Evolutionary conservation across 2,797 vertebrate species (phyloP).

Genomic region (Mergus octosetaceus): DNA sequence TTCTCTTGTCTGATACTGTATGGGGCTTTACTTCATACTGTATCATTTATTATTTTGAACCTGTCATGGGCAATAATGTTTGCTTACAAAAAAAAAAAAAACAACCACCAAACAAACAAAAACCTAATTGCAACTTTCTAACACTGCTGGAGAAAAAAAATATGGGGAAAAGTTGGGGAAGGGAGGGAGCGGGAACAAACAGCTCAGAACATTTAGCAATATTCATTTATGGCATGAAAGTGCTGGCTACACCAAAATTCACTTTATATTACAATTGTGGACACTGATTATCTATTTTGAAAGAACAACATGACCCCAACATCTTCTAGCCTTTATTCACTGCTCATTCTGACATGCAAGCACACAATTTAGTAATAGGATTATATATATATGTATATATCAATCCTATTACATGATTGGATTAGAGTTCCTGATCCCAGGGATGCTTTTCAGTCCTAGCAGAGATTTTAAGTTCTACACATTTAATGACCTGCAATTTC

Average conservation of each 20-base stretch:
- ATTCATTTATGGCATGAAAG: neutral
- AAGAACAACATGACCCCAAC: neutral
- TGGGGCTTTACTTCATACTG: neutral
- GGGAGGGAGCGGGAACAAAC: no score
- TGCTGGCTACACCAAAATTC: neutral
- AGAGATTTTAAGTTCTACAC: neutral
- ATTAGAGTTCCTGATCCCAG: slow-evolving; percentile 44
- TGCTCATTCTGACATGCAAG: slow-evolving; percentile 7
- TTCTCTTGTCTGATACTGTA: neutral
- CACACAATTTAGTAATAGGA: slow-evolving; percentile 26
- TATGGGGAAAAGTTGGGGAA: neutral
- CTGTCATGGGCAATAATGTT: neutral
- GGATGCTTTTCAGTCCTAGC: slow-evolving; percentile 9
- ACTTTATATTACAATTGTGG: neutral
- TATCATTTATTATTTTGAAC: neutral
- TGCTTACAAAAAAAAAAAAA: neutral
- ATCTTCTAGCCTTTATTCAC: neutral
- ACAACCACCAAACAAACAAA: neutral
- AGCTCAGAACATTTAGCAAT: neutral
- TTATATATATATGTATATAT: slow-evolving; percentile 53
- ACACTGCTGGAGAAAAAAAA: neutral
- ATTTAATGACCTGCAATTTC: neutral
- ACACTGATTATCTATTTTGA: neutral
- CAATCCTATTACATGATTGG: slow-evolving; percentile 35
- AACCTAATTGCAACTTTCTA: neutral